Evolutionary conservation across 2,797 vertebrate species (phyloP).

Genomic region (Danio choprae): DNA sequence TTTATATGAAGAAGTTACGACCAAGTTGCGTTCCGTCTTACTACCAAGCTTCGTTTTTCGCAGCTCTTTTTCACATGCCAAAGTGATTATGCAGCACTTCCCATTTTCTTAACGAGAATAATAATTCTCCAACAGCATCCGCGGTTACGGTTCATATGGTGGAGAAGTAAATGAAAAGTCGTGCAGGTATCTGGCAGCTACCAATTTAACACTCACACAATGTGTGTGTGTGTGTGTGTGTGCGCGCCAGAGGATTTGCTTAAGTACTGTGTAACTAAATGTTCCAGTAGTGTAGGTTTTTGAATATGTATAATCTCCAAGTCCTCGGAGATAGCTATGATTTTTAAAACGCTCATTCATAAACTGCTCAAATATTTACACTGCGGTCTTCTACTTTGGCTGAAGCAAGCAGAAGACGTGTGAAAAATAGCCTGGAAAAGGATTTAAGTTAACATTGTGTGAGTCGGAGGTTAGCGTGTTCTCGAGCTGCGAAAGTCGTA

Average conservation of each 20-base stretch:
- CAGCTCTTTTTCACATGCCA: background rate
- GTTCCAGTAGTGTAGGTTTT: constrained; percentile 47
- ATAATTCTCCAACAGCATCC: background rate
- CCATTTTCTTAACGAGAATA: constrained; percentile 9
- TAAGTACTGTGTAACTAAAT: constrained; percentile 47
- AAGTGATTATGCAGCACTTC: background rate
- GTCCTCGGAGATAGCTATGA: constrained; percentile 59
- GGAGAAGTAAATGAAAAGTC: background rate
- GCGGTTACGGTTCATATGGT: background rate
- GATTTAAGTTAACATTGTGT: constrained; percentile 26
- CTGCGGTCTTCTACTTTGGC: constrained; percentile 16
- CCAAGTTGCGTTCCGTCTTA: background rate
- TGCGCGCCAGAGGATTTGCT: constrained; percentile 10
- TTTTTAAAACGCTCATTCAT: constrained; percentile 51
- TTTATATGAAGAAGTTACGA: constrained; percentile 10
- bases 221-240: background rate
- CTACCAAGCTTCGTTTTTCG: background rate
- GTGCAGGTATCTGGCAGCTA: constrained; percentile 20
- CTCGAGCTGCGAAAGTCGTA: constrained; percentile 26
- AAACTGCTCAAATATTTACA: constrained; percentile 45
- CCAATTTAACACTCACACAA: constrained; percentile 25
- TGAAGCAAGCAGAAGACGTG: constrained; percentile 14
- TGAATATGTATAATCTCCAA: constrained; percentile 57
- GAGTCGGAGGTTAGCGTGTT: constrained; percentile 20
- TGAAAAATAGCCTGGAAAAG: constrained; percentile 29